A percentile compares a stretch with the other conserved stretches of the same genome.
phyloP scores from a whole-genome alignment of 2,797 vertebrate genomes.

The Schizopygopsis malacanthus region DNA sequence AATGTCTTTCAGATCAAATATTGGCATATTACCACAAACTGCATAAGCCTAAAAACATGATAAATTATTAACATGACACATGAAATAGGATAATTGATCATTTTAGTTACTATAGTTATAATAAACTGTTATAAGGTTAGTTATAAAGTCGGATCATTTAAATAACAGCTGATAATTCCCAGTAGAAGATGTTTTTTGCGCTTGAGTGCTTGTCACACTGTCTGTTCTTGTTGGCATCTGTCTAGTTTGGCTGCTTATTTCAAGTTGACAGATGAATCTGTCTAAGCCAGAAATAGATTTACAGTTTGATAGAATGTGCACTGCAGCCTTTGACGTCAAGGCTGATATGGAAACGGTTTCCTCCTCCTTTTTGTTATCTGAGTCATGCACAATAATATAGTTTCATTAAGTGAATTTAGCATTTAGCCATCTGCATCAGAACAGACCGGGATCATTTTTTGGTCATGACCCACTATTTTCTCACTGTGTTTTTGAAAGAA shows the following conservation, averaged over 20 bases:
- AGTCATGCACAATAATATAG: neutral
- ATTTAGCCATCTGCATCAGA: neutral
- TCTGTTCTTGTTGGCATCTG: neutral
- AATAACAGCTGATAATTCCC: neutral
- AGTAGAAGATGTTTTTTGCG: neutral
- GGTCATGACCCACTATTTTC: neutral
- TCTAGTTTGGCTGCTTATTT: neutral
- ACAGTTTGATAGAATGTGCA: neutral
- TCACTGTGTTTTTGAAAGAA: neutral
- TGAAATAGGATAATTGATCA: neutral
- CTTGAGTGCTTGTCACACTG: neutral
- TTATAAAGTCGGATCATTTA: neutral
- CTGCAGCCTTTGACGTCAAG: neutral
- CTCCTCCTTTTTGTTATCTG: neutral
- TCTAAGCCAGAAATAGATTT: neutral
- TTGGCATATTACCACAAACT: neutral
- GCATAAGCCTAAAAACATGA: neutral
- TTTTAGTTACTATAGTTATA: neutral
- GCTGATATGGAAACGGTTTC: neutral
- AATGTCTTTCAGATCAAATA: neutral
- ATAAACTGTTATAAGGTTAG: neutral
- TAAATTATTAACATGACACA: neutral
- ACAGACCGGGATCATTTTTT: neutral
- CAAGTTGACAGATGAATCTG: neutral
- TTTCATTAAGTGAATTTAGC: neutral